phyloP scores from a whole-genome alignment of 2,797 vertebrate species.

The Lophotriccus pileatus region DNA sequence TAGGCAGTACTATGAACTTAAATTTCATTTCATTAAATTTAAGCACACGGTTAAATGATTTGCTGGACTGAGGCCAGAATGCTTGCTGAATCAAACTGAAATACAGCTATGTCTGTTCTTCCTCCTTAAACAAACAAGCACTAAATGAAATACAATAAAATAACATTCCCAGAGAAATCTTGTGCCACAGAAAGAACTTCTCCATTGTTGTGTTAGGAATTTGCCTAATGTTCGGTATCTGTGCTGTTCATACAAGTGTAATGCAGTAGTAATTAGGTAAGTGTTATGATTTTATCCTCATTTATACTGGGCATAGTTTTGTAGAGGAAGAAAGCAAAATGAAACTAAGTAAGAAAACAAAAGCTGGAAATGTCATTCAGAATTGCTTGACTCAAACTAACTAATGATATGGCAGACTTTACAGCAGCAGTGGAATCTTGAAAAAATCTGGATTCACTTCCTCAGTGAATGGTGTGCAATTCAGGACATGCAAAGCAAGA shows the following conservation, averaged over 20 bases:
- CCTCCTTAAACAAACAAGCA: slow-evolving; percentile 50
- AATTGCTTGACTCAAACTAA: background rate
- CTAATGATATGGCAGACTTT: background rate
- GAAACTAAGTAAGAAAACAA: background rate
- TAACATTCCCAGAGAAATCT: slow-evolving; percentile 61
- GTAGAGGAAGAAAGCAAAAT: slow-evolving; percentile 2
- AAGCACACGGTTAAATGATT: slow-evolving; percentile 34
- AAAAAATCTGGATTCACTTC: background rate
- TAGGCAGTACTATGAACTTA: background rate
- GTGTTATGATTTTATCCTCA: background rate
- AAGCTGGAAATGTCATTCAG: background rate
- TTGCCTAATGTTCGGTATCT: slow-evolving; percentile 1
- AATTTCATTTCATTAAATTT: slow-evolving; percentile 42
- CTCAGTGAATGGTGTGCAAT: background rate
- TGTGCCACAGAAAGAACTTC: background rate
- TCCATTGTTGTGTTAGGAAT: slow-evolving; percentile 10
- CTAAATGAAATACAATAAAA: slow-evolving; percentile 61
- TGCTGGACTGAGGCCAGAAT: slow-evolving; percentile 33
- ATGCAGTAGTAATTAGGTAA: background rate
- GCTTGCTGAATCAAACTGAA: slow-evolving; percentile 45
- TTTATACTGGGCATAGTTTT: background rate
- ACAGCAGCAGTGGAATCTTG: background rate
- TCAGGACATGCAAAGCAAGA: background rate
- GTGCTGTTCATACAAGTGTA: background rate
- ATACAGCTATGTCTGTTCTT: slow-evolving; percentile 34